Conservation (phyloP, 2,888 invertebrate genomes). For the Ceraclea dissimilis region DNA sequence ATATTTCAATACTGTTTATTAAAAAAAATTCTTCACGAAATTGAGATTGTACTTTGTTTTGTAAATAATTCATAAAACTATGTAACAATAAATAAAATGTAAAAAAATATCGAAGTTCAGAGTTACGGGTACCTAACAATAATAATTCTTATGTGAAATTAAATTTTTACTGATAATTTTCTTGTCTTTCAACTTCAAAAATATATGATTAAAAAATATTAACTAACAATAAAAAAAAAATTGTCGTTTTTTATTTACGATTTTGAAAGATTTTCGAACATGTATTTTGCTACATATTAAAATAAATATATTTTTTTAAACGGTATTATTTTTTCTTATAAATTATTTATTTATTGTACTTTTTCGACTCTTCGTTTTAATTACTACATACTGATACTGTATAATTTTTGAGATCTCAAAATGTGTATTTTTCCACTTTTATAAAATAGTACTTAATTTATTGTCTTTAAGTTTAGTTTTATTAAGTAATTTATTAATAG, state of each 20-base stretch:
- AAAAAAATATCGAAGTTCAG: not conserved
- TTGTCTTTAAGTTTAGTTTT: not conserved
- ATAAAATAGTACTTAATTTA: not conserved
- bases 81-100: not conserved
- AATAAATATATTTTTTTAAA: too few species aligned
- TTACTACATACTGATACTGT: too few species aligned
- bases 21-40: not conserved
- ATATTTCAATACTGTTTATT: too few species aligned
- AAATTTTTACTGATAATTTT: not conserved
- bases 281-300: too few species aligned
- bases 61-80: not conserved
- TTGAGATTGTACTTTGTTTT: not conserved
- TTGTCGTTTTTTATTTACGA: too few species aligned
- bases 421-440: constrained; percentile 10
- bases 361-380: too few species aligned
- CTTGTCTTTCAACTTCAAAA: not conserved
- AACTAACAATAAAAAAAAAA: too few species aligned
- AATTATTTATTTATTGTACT: too few species aligned
- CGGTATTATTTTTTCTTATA: too few species aligned
- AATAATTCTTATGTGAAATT: too few species aligned
- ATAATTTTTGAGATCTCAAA: constrained; percentile 18
- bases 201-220: too few species aligned
- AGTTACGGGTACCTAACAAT: not conserved
- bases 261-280: too few species aligned
- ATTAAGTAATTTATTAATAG: not conserved